These are phyloP conservation scores for Holcopasites calliopsidis DNA, from an alignment of 1,140 invertebrate genomes.

Conservation along the genomic window DNA sequence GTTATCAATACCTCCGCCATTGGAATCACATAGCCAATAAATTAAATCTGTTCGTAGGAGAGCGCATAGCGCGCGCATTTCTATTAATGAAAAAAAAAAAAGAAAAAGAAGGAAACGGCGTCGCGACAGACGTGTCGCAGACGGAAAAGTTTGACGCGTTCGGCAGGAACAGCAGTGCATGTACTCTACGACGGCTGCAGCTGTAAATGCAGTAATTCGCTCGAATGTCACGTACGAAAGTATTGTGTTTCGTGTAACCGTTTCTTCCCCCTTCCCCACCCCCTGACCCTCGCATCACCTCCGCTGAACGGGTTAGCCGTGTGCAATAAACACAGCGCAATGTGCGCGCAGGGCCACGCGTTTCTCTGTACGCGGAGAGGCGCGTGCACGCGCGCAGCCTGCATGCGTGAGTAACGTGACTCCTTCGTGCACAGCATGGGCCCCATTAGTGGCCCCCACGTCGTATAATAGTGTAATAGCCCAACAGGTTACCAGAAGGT, in stretches of 20 bases:
- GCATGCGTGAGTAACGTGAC: conserved; percentile 53
- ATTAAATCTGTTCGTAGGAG: conserved; percentile 19
- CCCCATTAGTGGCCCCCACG: conserved; percentile 46
- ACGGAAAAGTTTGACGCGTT: conserved; percentile 17
- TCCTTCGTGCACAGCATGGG: conserved; percentile 54
- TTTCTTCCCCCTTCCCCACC: background rate
- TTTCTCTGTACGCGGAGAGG: background rate
- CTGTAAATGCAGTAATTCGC: background rate
- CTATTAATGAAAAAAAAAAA: conserved; percentile 1
- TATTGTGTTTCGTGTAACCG: conserved; percentile 39
- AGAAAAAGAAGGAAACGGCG: conserved; percentile 4
- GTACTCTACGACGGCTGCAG: no score
- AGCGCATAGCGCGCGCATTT: background rate
- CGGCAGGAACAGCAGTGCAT: no score
- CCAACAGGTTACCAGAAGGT: conserved; percentile 37
- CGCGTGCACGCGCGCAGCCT: conserved; percentile 12
- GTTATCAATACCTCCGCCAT: conserved; percentile 33
- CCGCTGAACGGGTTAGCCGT: background rate
- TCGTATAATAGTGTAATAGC: conserved; percentile 60
- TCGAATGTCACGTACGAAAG: conserved; percentile 34
- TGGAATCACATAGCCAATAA: conserved; percentile 23
- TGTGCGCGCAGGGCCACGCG: background rate
- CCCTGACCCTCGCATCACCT: no score
- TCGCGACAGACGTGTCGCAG: background rate
- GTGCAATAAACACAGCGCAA: background rate